Base-by-base conservation (phyloP, 2,797 vertebrate genomes). In the Lerista edwardsae region DNA sequence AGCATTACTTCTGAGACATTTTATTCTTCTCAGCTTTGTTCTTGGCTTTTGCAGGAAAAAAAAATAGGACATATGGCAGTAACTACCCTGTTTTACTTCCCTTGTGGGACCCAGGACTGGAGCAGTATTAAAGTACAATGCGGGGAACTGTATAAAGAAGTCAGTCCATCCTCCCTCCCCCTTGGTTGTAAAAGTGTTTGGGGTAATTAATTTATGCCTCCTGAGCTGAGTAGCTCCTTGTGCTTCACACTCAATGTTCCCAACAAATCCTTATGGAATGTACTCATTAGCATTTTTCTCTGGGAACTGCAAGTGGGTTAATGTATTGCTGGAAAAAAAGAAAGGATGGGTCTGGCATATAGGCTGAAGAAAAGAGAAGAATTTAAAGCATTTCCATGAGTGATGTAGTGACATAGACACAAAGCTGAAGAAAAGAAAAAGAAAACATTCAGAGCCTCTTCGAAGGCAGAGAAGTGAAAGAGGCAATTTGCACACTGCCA, bases 141-240 rank as follows among this genome's bases (percentile, higher is more conserved):
- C 76, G 88, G 23, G 85, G 64, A 77, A 41, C 62, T 75, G 61
- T 21, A 65, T 62, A 80, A 90, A 85, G 25, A 86, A 59, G 74
- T 69, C 64, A 77, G 34, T 41, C 73, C 69, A 59, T 85, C 71
- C 74, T 76, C 65, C 41, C 62, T 91, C 86, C 79, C 51, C 51
- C 31, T 25, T 27, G 65, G 25, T 71, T 6, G 82, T 90, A 77
- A 78, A 87, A 85, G 75, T 51, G 82, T 27, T 71, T 51, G 9
- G 19, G 64, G 31, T 71, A 81, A 86, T 89, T 90, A 83, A 94
- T 88, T 89, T 87, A 81, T 82, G 85, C 69, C 88, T 90, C 80
- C 69, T 83, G 31, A 85, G 68, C 21, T 80, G 59, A 91, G 55
- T 83, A 89, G 90, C 84, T 90, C 72, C 81, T 74, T 89, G 69